Base-by-base conservation (phyloP, 1,140 invertebrate species). In the Magallana angulata region DNA sequence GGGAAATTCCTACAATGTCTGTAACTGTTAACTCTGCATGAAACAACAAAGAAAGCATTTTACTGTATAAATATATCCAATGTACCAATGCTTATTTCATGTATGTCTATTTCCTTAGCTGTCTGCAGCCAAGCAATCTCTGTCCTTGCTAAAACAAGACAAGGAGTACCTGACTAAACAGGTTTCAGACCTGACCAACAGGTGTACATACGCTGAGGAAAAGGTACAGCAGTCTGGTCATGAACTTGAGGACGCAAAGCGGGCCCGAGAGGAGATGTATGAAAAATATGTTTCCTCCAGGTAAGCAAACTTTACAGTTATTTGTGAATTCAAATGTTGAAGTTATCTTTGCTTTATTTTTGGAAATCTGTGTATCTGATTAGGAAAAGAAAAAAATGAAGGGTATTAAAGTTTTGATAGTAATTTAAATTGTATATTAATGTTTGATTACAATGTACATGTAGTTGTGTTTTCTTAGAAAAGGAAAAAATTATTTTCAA, bases 231-330 rank as follows among this genome's bases (percentile, higher is more conserved):
- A 93, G 71, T 62, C 93, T 5, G 90, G 87, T 36, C 82, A 91
- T 18, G 91, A 95, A 84, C 82, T 95, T 14, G 95, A 95, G 24
- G 92, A 94, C 82, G 91, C 93, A 2, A 95, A 95, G 86, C 83
- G 91, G 58, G 91, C 94, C 11, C 84, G 95, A 84, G 94, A 95
- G 85, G 94, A 95, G 82, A 92, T 95, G 92, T 95, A 95, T 91
- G 95, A 95, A 88, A 94, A 94, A 92, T 95, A 95, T 91, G 92
- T 95, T 12, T 86, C 91, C 14, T 94, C 94, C 82, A 93, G 94
- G 94, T 95, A 90, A 82, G 89, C 84, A 6, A 30, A 36, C 14
- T 82, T 30, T 87, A 48, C 36, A 48, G 36, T 24, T 24, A 24
- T 24, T 24, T 24, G 24, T 24, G 36, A 48, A 48, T 48, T 48